A percentile compares a stretch with the other conserved stretches of the same genome.
Evolutionary conservation across 2,113 vertebrate species (phyloP).

Genomic region (Gymnorhina tibicen): DNA sequence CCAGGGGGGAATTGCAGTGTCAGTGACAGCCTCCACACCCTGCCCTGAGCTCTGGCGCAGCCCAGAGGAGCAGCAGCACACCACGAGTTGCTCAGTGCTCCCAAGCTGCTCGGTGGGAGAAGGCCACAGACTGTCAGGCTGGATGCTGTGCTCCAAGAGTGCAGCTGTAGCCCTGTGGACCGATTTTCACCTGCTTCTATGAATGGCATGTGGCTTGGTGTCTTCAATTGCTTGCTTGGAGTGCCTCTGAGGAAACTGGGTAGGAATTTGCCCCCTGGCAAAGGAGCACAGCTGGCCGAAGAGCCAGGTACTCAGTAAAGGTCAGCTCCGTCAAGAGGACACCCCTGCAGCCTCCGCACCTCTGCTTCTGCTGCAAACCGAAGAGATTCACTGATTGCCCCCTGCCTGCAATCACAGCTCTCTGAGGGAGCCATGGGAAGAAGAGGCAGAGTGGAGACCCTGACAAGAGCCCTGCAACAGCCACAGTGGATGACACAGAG

Average conservation of each 20-base stretch:
- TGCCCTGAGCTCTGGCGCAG: neutral
- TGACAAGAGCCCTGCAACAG: neutral
- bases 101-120: neutral
- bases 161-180: neutral
- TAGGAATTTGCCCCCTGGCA: neutral
- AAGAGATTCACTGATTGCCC: neutral
- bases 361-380: neutral
- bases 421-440: neutral
- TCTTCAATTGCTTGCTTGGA: neutral
- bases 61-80: neutral
- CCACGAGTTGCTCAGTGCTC: rapidly evolving
- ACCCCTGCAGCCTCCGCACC: neutral
- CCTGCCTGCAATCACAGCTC: neutral
- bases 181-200: neutral
- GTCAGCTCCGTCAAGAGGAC: neutral
- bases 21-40: neutral
- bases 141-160: neutral
- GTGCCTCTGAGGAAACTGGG: neutral
- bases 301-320: neutral
- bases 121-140: neutral
- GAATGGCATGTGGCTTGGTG: neutral
- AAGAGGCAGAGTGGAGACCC: neutral
- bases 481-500: too few species aligned
- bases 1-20: neutral
- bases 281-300: neutral